Base-by-base conservation (phyloP, 2,888 invertebrate species). In the Lomographa bimaculata region DNA sequence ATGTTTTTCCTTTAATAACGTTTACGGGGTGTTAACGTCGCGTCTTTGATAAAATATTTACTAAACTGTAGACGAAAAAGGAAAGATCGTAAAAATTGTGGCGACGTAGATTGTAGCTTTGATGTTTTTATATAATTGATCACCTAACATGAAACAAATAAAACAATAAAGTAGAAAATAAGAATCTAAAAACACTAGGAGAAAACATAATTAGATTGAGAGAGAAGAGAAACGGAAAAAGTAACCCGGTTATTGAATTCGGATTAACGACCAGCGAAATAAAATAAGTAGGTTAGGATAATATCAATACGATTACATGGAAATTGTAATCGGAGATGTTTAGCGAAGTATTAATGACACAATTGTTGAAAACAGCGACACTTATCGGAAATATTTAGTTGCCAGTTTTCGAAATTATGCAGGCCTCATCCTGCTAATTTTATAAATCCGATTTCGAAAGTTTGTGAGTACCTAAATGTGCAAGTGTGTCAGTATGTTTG, bases 11-110 rank as follows among this genome's bases (percentile, higher is more conserved):
- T 51, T 53, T 50, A 46, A 33, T 48, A 57, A 50, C 54, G 27
- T 59, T 66, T 64, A 61, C 50, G 57, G 50, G 34, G 37, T 48
- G 44, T 50, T 46, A 48, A 55, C 49, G 34, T 23, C 33, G 14
- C 10, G 21, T 28, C 45, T 54, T 45, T 46, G 44, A 46, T 53
- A 51, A 43, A 40, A 50, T 32, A 32, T 32, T 30, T 32, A 9
- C 45, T 35, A 33, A 42, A 45, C 36, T 45, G 46, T 29, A 46
- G 42, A 49, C 43, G 27, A 25, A 45, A 49, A 50, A 36, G 17
- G 27, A 29, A 26, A 25, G 27, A 14, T 34, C 30, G 21, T 41
- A 41, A 26, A 41, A 34, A 11, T 8, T 3, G 5, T 11, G 23
- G 32, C 14, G 32, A 32, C 30, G 18, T 27, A 37, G 27, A 27